A percentile compares a stretch with the other conserved stretches of the same genome.
These are phyloP conservation scores for Diplodus puntazzo DNA, from an alignment of 2,797 vertebrate species.

Conservation along the genomic window DNA sequence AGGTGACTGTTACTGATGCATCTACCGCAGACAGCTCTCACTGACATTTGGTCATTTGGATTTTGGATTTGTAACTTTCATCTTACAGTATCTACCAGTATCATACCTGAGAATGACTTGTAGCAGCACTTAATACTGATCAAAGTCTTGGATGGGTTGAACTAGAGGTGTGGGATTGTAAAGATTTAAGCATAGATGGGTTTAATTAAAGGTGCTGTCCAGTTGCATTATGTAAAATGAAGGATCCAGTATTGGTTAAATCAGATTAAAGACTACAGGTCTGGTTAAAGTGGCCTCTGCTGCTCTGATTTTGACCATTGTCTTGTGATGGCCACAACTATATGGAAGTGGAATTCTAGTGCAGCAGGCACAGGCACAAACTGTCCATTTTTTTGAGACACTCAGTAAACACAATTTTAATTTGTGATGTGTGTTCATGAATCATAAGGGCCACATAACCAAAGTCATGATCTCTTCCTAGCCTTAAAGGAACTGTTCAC, in stretches of 20 bases:
- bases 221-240: background rate
- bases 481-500: too few relatives aligned
- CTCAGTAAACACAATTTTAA: too few relatives aligned
- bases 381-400: too few relatives aligned
- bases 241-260: background rate
- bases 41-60: background rate
- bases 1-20: background rate
- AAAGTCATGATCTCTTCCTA: too few relatives aligned
- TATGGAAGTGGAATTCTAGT: background rate
- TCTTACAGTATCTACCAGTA: background rate
- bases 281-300: background rate
- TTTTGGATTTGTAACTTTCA: constrained; percentile 30
- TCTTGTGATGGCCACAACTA: background rate
- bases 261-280: too few relatives aligned
- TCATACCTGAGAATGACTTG: background rate
- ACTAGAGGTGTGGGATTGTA: background rate
- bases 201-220: background rate
- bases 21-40: constrained; percentile 6
- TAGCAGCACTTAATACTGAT: background rate
- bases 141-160: background rate
- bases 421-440: too few relatives aligned
- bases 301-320: background rate
- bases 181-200: background rate
- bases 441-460: too few relatives aligned
- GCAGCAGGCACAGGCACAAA: too few relatives aligned